A percentile compares a stretch with the other conserved stretches of the same genome.
Conservation (phyloP, 2,113 vertebrate species). For the Phoenicopterus ruber region DNA sequence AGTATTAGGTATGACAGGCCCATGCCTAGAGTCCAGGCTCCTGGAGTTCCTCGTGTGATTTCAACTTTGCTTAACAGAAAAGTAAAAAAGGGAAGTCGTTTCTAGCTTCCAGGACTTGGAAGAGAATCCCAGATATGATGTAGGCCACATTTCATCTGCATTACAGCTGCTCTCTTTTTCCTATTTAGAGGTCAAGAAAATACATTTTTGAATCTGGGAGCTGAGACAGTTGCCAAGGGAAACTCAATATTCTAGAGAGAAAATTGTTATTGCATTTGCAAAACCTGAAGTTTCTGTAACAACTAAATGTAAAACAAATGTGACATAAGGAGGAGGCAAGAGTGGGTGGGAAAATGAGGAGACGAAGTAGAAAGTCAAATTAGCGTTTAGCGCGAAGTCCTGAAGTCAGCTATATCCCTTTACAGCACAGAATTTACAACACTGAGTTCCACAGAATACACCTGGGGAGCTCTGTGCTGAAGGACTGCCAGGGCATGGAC, state of each 20-base stretch:
- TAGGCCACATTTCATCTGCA: conserved; percentile 4
- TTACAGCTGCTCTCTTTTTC: conserved; percentile 16
- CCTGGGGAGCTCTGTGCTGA: not conserved
- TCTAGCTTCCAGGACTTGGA: not conserved
- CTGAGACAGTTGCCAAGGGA: conserved; percentile 53
- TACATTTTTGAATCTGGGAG: not conserved
- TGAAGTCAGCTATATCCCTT: conserved; percentile 21
- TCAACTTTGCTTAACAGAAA: not conserved
- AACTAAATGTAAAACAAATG: conserved; percentile 55
- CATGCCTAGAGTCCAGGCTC: not conserved
- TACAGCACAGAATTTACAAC: not conserved
- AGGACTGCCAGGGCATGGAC: not conserved
- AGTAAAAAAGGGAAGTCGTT: not conserved
- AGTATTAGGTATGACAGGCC: too few species aligned
- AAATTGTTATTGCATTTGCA: conserved; percentile 43
- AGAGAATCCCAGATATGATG: not conserved
- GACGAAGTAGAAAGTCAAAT: not conserved
- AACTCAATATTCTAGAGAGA: conserved; percentile 40
- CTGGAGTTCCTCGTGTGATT: not conserved
- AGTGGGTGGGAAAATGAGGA: not conserved
- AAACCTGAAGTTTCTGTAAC: conserved; percentile 43
- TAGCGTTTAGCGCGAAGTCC: conserved; percentile 36
- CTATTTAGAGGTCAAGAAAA: conserved; percentile 40
- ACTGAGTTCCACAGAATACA: not conserved
- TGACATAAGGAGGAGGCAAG: not conserved